phyloP scores from a whole-genome alignment of 2,797 vertebrate species.

The Tenualosa thibaudeaui region DNA sequence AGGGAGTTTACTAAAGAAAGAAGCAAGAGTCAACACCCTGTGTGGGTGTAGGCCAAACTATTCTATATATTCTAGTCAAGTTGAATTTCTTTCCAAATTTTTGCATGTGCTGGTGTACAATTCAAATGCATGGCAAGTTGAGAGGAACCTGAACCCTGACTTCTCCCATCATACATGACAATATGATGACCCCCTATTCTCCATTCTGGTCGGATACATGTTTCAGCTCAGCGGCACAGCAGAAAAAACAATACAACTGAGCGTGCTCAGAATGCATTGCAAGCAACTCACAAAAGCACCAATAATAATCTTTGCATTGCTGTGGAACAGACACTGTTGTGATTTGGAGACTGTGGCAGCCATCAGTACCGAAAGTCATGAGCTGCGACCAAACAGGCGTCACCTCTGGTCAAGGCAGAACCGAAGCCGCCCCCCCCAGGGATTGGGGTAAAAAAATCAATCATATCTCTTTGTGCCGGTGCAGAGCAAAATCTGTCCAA shows the following conservation, averaged over 20 bases:
- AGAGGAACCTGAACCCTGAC: not conserved
- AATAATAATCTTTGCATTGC: slow-evolving; percentile 1
- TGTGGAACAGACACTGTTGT: not conserved
- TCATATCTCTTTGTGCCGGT: slow-evolving; percentile 23
- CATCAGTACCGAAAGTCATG: slow-evolving; percentile 15
- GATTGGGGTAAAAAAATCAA: not conserved
- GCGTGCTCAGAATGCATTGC: slow-evolving; percentile 10
- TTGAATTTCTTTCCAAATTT: not conserved
- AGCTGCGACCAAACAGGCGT: not conserved
- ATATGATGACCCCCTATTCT: not conserved
- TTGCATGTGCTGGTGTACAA: not conserved
- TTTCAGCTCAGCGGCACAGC: not conserved
- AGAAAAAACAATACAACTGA: not conserved
- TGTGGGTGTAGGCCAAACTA: not conserved
- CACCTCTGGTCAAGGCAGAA: slow-evolving; percentile 7
- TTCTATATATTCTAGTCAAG: not conserved
- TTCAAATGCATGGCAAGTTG: not conserved
- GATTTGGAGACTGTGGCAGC: not conserved
- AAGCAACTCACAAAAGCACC: not conserved
- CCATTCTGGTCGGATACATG: not conserved
- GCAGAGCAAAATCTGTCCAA: slow-evolving; percentile 4
- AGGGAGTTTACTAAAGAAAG: not conserved
- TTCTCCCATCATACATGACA: not conserved
- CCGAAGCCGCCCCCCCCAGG: not conserved
- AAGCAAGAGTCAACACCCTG: not conserved